A percentile compares a stretch with the other conserved stretches of the same genome.
phyloP scores from a whole-genome alignment of 2,888 invertebrate species.

The Melanophora roralis region DNA sequence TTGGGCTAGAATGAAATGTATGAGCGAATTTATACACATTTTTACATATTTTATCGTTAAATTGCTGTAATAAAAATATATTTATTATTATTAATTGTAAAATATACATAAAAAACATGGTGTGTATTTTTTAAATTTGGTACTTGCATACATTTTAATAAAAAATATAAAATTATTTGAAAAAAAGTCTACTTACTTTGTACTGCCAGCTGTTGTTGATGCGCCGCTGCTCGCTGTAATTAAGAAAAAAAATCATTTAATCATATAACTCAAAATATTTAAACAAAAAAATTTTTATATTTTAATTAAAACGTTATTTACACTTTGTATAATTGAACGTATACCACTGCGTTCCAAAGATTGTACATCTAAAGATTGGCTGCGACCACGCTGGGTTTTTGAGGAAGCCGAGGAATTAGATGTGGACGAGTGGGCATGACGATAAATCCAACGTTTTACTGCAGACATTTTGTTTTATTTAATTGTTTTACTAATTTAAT shows the following conservation, averaged over 20 bases:
- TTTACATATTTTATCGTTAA: too few species aligned
- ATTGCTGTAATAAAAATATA: too few species aligned
- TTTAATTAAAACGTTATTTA: slow-evolving; percentile 67
- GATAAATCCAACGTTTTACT: slow-evolving; percentile 76
- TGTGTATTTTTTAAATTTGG: slow-evolving; percentile 54
- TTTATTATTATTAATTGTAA: too few species aligned
- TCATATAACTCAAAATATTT: not conserved
- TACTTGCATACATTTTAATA: slow-evolving; percentile 59
- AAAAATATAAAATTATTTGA: not conserved
- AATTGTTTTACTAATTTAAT: not conserved
- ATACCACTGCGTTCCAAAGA: slow-evolving; percentile 75
- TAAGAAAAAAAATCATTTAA: slow-evolving; percentile 66
- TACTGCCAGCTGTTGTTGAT: slow-evolving; percentile 81
- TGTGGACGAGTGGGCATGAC: slow-evolving; percentile 67
- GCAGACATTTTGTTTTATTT: slow-evolving; percentile 72
- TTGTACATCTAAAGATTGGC: slow-evolving; percentile 76
- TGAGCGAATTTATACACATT: too few species aligned
- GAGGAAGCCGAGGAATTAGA: slow-evolving; percentile 65
- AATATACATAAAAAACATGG: not conserved
- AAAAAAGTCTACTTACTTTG: slow-evolving; percentile 74
- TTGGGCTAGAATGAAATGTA: too few species aligned
- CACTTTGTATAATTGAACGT: slow-evolving; percentile 72
- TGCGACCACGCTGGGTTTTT: slow-evolving; percentile 74
- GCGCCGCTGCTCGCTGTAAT: slow-evolving; percentile 84
- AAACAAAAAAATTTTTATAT: not conserved